A percentile compares a stretch with the other conserved stretches of the same genome.
Conservation (phyloP, 2,113 vertebrate genomes). For the Nannospalax galili region DNA sequence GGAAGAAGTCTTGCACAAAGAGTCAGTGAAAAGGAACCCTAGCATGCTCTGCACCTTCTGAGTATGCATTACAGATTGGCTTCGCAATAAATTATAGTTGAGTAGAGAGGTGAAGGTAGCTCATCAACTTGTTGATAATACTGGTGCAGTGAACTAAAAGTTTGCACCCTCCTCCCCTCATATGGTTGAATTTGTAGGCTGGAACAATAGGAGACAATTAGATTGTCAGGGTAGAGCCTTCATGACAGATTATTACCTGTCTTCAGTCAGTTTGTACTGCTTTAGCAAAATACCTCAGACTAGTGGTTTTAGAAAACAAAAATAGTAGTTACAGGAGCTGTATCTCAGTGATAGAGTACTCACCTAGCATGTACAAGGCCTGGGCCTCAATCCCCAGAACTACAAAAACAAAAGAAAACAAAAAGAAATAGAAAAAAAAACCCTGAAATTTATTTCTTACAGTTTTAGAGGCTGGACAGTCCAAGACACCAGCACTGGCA, state of each 20-base stretch:
- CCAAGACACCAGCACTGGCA: too few relatives aligned
- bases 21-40: background rate
- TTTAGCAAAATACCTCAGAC: background rate
- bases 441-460: too few relatives aligned
- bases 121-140: background rate
- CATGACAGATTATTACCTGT: background rate
- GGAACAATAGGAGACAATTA: background rate
- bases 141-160: background rate
- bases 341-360: too few relatives aligned
- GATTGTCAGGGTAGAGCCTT: background rate
- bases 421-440: too few relatives aligned
- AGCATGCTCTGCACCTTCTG: background rate
- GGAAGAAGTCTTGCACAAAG: too few relatives aligned
- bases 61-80: background rate
- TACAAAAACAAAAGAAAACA: too few relatives aligned
- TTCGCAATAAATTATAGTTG: background rate
- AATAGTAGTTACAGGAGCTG: too few relatives aligned
- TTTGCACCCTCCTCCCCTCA: background rate
- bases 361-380: too few relatives aligned
- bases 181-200: background rate
- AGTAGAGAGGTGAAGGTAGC: background rate
- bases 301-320: background rate
- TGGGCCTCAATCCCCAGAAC: too few relatives aligned
- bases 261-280: background rate
- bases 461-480: too few relatives aligned